phyloP scores from a whole-genome alignment of 2,888 invertebrate genomes.

The Seladonia tumulorum region DNA sequence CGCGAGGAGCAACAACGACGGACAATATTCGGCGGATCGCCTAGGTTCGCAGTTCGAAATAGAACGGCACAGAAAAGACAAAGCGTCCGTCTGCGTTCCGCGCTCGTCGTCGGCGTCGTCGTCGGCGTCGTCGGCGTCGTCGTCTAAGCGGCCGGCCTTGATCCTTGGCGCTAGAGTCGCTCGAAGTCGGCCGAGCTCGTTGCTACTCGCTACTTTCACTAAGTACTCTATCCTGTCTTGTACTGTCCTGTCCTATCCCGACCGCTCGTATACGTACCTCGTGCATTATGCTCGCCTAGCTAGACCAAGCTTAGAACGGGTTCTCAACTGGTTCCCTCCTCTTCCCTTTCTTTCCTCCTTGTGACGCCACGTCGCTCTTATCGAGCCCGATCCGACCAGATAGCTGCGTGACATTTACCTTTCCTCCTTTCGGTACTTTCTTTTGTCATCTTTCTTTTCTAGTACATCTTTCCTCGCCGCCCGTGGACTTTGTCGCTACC shows the following conservation, averaged over 20 bases:
- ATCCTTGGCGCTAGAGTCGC: slow-evolving; percentile 83
- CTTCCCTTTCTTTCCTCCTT: slow-evolving; percentile 13
- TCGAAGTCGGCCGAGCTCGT: slow-evolving; percentile 72
- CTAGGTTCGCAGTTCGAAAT: slow-evolving; percentile 33
- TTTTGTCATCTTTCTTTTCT: neutral
- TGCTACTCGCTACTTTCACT: slow-evolving; percentile 81
- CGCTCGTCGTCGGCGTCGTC: slow-evolving; percentile 59
- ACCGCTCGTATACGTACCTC: slow-evolving; percentile 54
- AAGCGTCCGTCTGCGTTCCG: slow-evolving; percentile 65
- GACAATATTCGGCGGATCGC: neutral
- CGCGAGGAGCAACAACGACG: neutral
- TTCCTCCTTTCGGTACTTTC: slow-evolving; percentile 19
- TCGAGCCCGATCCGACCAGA: slow-evolving; percentile 38
- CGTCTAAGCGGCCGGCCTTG: slow-evolving; percentile 81
- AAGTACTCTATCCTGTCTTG: slow-evolving; percentile 74
- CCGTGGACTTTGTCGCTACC: neutral
- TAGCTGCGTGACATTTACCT: slow-evolving; percentile 50
- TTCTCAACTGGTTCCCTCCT: slow-evolving; percentile 68
- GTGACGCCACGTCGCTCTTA: slow-evolving; percentile 30
- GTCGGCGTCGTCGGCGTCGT: slow-evolving; percentile 61
- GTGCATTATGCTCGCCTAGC: slow-evolving; percentile 75
- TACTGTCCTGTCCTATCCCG: slow-evolving; percentile 70
- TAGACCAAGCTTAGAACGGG: slow-evolving; percentile 70
- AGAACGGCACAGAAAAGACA: slow-evolving; percentile 55
- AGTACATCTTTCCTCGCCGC: neutral